A percentile compares a stretch with the other conserved stretches of the same genome.
Evolutionary conservation across 1,140 invertebrate species (phyloP).

Genomic region (Drosophila saltans): DNA sequence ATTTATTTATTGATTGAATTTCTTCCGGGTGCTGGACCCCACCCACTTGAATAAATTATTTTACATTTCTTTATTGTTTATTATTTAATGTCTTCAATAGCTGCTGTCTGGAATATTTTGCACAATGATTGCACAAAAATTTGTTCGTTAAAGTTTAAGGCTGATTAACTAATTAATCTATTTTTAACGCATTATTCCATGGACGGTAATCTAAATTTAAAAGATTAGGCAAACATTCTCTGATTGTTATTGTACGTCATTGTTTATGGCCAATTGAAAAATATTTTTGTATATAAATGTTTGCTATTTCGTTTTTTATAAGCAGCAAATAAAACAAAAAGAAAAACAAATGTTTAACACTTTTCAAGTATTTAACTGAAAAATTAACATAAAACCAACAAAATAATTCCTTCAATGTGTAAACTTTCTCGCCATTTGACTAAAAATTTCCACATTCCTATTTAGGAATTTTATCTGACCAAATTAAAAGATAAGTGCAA

Average conservation of each 20-base stretch:
- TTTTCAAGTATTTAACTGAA: constrained; percentile 28
- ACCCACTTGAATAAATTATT: constrained; percentile 32
- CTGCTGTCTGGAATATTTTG: background rate
- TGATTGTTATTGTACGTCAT: constrained; percentile 54
- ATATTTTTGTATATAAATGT: constrained; percentile 28
- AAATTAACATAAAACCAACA: constrained; percentile 20
- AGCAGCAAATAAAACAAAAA: constrained; percentile 7
- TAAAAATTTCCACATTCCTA: too few relatives aligned
- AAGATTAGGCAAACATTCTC: constrained; percentile 46
- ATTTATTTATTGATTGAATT: constrained; percentile 52
- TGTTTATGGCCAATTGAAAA: constrained; percentile 44
- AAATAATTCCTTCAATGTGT: background rate
- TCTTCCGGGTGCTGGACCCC: constrained; percentile 54
- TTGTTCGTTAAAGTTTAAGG: constrained; percentile 28
- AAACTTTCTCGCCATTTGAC: background rate
- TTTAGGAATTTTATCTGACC: too few relatives aligned
- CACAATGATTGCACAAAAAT: constrained; percentile 1
- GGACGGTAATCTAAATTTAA: constrained; percentile 52
- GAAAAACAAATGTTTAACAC: constrained; percentile 19
- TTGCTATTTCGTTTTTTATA: constrained; percentile 18
- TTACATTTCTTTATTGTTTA: constrained; percentile 29
- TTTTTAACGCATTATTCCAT: constrained; percentile 61
- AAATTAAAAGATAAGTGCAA: too few relatives aligned
- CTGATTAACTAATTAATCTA: constrained; percentile 50
- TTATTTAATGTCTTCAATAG: constrained; percentile 20